phyloP scores from a whole-genome alignment of 2,888 invertebrate species.

The Helicoverpa assulta region DNA sequence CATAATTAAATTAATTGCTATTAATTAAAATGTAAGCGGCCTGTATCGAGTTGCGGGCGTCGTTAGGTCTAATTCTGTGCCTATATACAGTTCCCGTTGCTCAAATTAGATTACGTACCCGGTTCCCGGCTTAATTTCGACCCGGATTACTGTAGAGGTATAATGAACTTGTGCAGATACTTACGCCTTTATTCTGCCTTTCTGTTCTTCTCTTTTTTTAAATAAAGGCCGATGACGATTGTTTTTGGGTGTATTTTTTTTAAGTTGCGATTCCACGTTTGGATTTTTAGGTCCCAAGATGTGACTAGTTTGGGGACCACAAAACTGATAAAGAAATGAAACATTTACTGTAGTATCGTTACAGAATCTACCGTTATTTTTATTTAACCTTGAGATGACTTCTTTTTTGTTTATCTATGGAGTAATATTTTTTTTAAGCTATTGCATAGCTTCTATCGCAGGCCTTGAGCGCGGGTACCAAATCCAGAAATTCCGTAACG shows the following conservation, averaged over 20 bases:
- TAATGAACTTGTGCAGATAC: constrained; percentile 62
- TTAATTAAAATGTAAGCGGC: constrained; percentile 56
- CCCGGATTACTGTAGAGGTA: constrained; percentile 65
- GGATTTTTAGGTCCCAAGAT: no score
- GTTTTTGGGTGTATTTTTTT: constrained; percentile 8
- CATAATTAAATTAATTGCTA: constrained; percentile 57
- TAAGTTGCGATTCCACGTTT: background rate
- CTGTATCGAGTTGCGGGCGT: constrained; percentile 58
- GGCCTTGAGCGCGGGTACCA: no score
- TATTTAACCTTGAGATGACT: no score
- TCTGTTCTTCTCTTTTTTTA: constrained; percentile 27
- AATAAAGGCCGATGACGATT: constrained; percentile 23
- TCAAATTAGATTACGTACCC: constrained; percentile 61
- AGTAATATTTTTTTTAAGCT: no score
- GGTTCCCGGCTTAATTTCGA: constrained; percentile 64
- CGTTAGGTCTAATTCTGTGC: constrained; percentile 39
- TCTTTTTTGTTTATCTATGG: no score
- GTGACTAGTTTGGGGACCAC: no score
- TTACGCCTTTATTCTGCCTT: constrained; percentile 30
- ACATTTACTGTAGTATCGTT: no score
- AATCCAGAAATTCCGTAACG: no score
- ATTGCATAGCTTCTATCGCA: no score
- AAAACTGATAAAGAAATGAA: no score
- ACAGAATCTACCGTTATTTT: no score
- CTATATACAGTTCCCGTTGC: constrained; percentile 50